Evolutionary conservation across 2,797 vertebrate genomes (phyloP).

Genomic region (Paguma larvata): DNA sequence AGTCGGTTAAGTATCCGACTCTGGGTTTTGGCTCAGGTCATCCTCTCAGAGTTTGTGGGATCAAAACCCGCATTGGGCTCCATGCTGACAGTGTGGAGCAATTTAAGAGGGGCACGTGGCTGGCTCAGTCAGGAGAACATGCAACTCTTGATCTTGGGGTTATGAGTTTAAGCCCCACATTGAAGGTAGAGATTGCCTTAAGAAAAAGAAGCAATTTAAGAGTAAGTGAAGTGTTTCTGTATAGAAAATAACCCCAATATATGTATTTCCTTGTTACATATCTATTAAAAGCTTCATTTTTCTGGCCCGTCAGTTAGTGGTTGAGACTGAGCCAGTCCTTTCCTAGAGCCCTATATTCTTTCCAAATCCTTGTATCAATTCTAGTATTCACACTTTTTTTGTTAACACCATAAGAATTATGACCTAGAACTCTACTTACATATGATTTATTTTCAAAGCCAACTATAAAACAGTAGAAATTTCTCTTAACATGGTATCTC

Average conservation of each 20-base stretch:
- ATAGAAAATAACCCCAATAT: not conserved
- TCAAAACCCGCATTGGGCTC: too few relatives aligned
- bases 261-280: not conserved
- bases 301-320: not conserved
- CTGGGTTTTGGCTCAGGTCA: too few relatives aligned
- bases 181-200: not conserved
- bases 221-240: not conserved
- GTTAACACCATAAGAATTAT: not conserved
- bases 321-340: not conserved
- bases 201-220: not conserved
- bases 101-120: not conserved
- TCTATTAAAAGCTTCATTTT: not conserved
- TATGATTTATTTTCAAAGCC: not conserved
- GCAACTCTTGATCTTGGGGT: not conserved
- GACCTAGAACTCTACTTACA: not conserved
- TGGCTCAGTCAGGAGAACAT: not conserved
- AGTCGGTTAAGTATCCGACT: not conserved
- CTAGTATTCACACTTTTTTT: not conserved
- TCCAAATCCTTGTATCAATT: not conserved
- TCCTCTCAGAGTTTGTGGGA: too few relatives aligned
- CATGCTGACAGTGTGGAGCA: not conserved
- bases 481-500: constrained; percentile 40
- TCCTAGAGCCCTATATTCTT: not conserved
- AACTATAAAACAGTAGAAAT: constrained; percentile 49
- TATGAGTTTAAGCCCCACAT: not conserved